These are phyloP conservation scores for Leptobrachium leishanense DNA, from an alignment of 2,113 vertebrate species.

Conservation along the genomic window DNA sequence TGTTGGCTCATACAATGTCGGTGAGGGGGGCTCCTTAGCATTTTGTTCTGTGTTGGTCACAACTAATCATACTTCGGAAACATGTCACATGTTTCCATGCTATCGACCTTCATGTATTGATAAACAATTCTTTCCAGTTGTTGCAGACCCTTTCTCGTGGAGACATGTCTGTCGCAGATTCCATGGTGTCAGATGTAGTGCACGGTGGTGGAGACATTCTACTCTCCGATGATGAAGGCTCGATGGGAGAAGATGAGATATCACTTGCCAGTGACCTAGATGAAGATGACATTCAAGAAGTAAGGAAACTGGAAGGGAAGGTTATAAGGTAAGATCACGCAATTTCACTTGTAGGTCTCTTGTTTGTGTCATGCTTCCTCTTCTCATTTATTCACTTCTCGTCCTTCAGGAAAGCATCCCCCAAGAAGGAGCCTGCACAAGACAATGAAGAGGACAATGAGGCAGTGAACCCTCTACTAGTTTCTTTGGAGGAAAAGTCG, in stretches of 20 bases:
- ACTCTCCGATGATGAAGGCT: constrained; percentile 72
- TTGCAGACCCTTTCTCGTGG: constrained; percentile 78
- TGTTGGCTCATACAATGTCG: no score
- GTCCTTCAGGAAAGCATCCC: background rate
- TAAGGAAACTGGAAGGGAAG: constrained; percentile 62
- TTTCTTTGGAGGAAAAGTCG: constrained; percentile 80
- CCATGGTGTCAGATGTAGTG: constrained; percentile 57
- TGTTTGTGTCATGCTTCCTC: background rate
- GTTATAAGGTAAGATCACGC: constrained; percentile 48
- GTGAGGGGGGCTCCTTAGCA: no score
- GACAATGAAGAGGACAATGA: constrained; percentile 53
- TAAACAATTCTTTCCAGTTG: constrained; percentile 59
- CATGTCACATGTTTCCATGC: no score
- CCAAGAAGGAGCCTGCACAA: background rate
- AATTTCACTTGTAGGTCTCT: background rate
- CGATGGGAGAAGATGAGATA: constrained; percentile 54
- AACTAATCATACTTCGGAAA: no score
- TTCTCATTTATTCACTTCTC: background rate
- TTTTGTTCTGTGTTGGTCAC: no score
- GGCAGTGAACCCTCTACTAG: constrained; percentile 75
- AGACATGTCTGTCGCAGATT: constrained; percentile 83
- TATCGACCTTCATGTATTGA: background rate
- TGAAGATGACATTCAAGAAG: constrained; percentile 79
- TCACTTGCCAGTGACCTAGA: constrained; percentile 90
- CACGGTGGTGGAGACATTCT: constrained; percentile 73